Evolutionary conservation across 2,797 vertebrate genomes (phyloP), one percentile per base, ranked within the genome.

Genomic region (Myotis daubentonii): DNA sequence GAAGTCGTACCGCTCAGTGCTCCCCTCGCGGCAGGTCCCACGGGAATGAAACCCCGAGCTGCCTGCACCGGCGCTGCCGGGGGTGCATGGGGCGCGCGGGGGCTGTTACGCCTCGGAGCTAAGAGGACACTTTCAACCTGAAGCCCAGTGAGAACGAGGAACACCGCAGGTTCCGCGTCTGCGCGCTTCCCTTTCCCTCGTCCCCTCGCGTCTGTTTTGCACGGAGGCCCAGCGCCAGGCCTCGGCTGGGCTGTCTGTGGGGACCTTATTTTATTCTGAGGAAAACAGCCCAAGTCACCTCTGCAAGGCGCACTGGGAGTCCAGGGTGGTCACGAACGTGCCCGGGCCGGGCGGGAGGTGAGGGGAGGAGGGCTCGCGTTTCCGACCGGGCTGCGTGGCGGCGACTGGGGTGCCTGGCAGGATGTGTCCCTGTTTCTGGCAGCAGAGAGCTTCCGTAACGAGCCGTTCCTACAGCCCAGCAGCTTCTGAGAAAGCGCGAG

Each of bases 151-250:
- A 17, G 38, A 65, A 30, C 53, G 20, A 23, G 3, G 44, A 8
- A 38, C 86, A 5, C 36, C 62, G 3, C 22, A 33, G 33, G 76
- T 72, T 41, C 49, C 12, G 13, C 44, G 81, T 68, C 33, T 15
- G 9, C 22, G n/a, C 44, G 36, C 3, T 15, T 8, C 15, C 23
- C 53, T n/a, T 22, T 17, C 65, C 57, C 33, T 53, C 8, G 2
- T 38, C 23, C 75, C 53, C 16, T 0, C 2, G 38, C 33, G n/a
- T 6, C 16, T 71, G 60, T 86, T 47, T 33, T 1, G 0, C 16
- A 1, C 0, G 4, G 49, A 82, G 33, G 51, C 51, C 44, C 0
- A 0, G 23, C 36, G 60, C 41, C 44, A 6, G 33, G 8, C 23
- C 10, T 20, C 22, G 51, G 47, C 49, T 19, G 22, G 33, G 12